A percentile compares a stretch with the other conserved stretches of the same genome.
These are phyloP conservation scores for Pelagia noctiluca DNA, from an alignment of 30 jellyfish, hydroid and myxozoan genomes.

Conservation along the genomic window DNA sequence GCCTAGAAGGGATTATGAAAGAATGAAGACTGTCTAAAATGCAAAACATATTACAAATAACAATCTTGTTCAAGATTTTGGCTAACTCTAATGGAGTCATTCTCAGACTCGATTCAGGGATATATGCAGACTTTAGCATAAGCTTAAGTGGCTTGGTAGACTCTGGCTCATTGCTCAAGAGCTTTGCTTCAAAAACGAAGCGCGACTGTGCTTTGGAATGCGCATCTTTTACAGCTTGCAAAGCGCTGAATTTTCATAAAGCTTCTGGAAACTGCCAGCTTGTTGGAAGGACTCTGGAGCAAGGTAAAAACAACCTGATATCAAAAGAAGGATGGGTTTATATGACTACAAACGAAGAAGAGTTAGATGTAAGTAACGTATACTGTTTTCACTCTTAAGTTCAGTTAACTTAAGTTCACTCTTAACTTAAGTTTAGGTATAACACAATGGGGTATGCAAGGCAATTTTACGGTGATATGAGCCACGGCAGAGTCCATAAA, in stretches of 20 bases:
- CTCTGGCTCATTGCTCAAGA: constrained; percentile 10
- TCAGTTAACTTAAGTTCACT: too few relatives aligned
- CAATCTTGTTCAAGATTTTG: too few relatives aligned
- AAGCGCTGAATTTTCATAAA: constrained; percentile 30
- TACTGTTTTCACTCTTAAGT: too few relatives aligned
- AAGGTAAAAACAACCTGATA: not conserved
- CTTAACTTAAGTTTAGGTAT: too few relatives aligned
- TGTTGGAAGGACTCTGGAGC: constrained; percentile 21
- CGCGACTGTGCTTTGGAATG: constrained; percentile 47
- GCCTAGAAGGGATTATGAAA: too few relatives aligned
- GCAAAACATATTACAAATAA: too few relatives aligned
- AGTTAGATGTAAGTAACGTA: constrained; percentile 2
- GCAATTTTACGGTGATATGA: too few relatives aligned
- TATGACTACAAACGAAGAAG: constrained; percentile 33
- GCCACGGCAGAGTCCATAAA: too few relatives aligned
- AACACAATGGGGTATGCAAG: too few relatives aligned
- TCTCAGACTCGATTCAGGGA: not conserved
- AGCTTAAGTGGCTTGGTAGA: constrained; percentile 12
- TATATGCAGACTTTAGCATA: constrained; percentile 18
- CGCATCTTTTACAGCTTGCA: constrained; percentile 19
- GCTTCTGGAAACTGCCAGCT: constrained; percentile 48
- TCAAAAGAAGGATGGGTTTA: constrained; percentile 32
- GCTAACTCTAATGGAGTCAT: too few relatives aligned
- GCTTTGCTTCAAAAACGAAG: constrained; percentile 13
- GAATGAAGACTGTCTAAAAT: too few relatives aligned